Evolutionary conservation across 2,113 vertebrate genomes (phyloP).

Genomic region (Recurvirostra avosetta): DNA sequence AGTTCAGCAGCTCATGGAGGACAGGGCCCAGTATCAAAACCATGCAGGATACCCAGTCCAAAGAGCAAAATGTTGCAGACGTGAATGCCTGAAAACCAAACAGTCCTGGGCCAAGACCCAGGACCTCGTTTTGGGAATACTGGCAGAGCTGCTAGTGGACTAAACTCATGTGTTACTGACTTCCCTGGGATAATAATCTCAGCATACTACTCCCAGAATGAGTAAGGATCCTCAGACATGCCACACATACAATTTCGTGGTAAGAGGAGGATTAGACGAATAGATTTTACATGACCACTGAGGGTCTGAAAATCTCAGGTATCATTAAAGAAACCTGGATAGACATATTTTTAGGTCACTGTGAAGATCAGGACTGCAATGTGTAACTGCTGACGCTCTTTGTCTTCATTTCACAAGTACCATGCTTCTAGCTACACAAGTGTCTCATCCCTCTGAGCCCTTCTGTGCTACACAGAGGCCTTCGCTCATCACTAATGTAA

Average conservation of each 20-base stretch:
- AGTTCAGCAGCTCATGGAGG: not conserved
- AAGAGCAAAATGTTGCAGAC: not conserved
- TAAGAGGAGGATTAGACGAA: not conserved
- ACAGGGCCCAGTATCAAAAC: not conserved
- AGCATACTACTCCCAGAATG: not conserved
- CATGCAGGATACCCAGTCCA: not conserved
- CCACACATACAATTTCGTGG: not conserved
- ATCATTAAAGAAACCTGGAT: not conserved
- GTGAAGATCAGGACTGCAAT: not conserved
- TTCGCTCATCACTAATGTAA: not conserved
- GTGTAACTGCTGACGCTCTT: not conserved
- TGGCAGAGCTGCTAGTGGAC: not conserved
- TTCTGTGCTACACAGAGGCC: not conserved
- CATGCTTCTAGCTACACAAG: not conserved
- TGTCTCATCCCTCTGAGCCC: not conserved
- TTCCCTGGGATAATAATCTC: not conserved
- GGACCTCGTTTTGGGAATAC: not conserved
- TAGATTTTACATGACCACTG: not conserved
- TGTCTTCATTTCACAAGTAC: not conserved
- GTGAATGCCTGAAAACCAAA: not conserved
- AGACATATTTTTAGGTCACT: not conserved
- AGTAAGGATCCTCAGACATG: not conserved
- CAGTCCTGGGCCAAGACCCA: not conserved
- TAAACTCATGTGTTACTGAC: not conserved
- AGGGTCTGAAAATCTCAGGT: not conserved